Evolutionary conservation across 2,797 vertebrate species (phyloP), one percentile per base, ranked within the genome.

Genomic region (Pterois miles): DNA sequence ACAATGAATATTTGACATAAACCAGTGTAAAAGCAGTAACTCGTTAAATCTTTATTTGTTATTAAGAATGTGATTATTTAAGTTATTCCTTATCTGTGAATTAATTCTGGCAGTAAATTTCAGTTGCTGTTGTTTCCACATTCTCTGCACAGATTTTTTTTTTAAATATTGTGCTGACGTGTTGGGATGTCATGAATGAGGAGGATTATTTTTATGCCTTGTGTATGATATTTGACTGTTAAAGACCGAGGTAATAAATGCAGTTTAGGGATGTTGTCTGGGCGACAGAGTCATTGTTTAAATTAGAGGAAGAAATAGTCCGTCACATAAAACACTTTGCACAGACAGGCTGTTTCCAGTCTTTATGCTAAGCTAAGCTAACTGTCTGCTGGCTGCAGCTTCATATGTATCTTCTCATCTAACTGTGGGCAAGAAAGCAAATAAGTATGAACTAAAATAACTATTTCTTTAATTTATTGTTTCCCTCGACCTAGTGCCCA

Each of bases 161-260:
- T 74, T 74, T 57, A 27, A 65, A 33, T n/a, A 43, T 53, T 70
- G 70, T 78, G 66, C 38, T 63, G 53, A 65, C 60, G 52, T 78
- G 74, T 66, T 38, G 65, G 43, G 43, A 76, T 58, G 16, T 70
- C 36, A 52, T 73, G 82, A 64, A 27, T 54, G 71, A 36, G 25
- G 16, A 22, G 10, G 46, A 23, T 46, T 63, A 25, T 89, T 88
- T 86, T 71, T 76, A 83, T 74, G 81, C 84, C 29, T 64, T 84
- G 76, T 88, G 83, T 87, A 70, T 78, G 81, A 79, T 77, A 69
- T 85, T 11, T 87, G 83, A 83, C 64, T 83, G 76, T 84, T 70
- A 65, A 69, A 56, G 78, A 77, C 50, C 29, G 73, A 78, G 71
- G 59, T 69, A 94, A 94, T 94, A 95, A 95, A 94, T 82, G 68